Evolutionary conservation across 2,797 vertebrate genomes (phyloP).

Genomic region (Smutsia gigantea): DNA sequence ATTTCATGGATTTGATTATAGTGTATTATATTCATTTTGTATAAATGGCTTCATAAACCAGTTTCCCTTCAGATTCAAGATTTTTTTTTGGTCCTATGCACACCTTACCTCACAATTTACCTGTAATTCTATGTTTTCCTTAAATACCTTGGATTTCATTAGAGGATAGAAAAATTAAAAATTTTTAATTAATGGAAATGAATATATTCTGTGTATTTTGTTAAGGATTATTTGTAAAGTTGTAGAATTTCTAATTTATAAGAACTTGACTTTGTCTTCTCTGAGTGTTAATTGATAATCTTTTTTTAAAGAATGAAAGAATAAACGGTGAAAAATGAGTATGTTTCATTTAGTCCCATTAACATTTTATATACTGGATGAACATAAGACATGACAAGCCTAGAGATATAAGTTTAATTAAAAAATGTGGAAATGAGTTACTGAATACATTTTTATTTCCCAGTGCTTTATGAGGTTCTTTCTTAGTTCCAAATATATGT

Average conservation of each 20-base stretch:
- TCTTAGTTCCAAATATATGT: background rate
- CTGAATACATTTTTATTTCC: background rate
- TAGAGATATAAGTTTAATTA: background rate
- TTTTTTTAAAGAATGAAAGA: background rate
- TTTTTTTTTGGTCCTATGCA: background rate
- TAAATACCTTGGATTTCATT: background rate
- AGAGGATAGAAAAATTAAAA: background rate
- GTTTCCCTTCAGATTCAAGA: background rate
- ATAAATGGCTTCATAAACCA: background rate
- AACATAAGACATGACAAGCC: background rate
- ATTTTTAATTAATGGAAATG: background rate
- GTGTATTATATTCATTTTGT: background rate
- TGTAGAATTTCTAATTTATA: background rate
- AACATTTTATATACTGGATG: background rate
- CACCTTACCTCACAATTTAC: background rate
- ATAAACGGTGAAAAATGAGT: background rate
- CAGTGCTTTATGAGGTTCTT: background rate
- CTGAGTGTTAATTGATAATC: background rate
- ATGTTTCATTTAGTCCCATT: background rate
- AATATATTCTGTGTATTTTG: background rate
- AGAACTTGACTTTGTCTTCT: background rate
- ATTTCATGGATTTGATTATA: background rate
- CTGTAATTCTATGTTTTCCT: background rate
- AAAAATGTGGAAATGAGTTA: background rate
- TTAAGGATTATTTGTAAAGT: background rate